Evolutionary conservation across 2,888 invertebrate species (phyloP), one percentile per base, ranked within the genome.

Genomic region (Drosophila parthenogenetica): DNA sequence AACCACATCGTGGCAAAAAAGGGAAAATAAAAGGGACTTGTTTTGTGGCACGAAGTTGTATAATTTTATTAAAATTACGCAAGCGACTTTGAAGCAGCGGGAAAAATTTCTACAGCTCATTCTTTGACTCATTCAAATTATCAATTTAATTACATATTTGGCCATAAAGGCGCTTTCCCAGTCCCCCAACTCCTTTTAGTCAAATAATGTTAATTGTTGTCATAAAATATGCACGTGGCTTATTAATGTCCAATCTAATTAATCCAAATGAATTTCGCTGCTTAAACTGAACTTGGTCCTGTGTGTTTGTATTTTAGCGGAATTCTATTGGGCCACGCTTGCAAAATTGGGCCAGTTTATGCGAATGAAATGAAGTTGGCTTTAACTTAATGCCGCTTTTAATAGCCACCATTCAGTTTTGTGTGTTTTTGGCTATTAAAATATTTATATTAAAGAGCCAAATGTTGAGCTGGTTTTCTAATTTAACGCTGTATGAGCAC

Each of bases 401-500:
- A 81, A 81, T 84, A 68, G 75, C 62, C 76, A 54, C 42, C 54
- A 54, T 54, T 54, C 42, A 54, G 42, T 40, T 54, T 54, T 29
- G 29, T 55, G 45, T 45, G 45, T 35, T 57, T 64, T 67, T 64
- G 40, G 79, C 66, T 59, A 75, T 85, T 87, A 73, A 81, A 84
- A 73, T 79, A 73, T 82, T 77, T 83, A 81, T 87, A 67, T 32
- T 57, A 55, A 67, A 63, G 57, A 65, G 55, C 50, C 64, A 45
- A 68, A 55, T 65, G 53, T 29, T 67, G 60, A 76, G 69, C 66
- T 61, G 67, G 57, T 59, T 67, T 87, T 85, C 85, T 74, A 83
- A 83, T 83, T 83, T 87, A 79, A 87, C 85, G 83, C 85, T 85
- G 48, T 70, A 65, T 77, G 85, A 73, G 60, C 87, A 83, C 10